These are phyloP conservation scores for Galemys pyrenaicus DNA, from an alignment of 2,113 vertebrate genomes.

Conservation along the genomic window DNA sequence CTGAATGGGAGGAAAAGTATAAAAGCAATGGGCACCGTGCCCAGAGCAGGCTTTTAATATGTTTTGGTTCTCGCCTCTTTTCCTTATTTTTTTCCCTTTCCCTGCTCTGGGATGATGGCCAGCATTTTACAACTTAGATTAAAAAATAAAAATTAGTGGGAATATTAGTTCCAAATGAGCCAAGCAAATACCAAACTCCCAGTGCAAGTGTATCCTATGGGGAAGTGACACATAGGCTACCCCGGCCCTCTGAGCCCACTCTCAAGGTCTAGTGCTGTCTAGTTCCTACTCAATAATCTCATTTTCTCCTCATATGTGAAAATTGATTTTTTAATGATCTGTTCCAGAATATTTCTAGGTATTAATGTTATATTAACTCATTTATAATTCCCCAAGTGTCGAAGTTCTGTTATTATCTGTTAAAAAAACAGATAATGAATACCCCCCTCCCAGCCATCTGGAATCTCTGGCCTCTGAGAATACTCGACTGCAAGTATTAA, in stretches of 20 bases:
- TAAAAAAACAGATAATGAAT: conserved; percentile 62
- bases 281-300: conserved; percentile 50
- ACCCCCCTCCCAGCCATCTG: conserved; percentile 63
- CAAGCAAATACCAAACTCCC: conserved; percentile 38
- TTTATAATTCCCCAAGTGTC: conserved; percentile 65
- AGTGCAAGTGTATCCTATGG: neutral
- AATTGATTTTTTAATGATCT: conserved; percentile 75
- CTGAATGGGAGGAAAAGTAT: neutral
- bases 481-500: conserved; percentile 15
- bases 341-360: conserved; percentile 69
- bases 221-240: neutral
- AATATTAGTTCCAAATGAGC: conserved; percentile 66
- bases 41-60: neutral
- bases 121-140: conserved; percentile 69
- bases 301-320: conserved; percentile 67
- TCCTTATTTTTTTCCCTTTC: conserved; percentile 24
- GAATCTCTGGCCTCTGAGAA: conserved; percentile 47
- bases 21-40: neutral
- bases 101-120: conserved; percentile 62
- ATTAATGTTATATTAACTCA: conserved; percentile 72
- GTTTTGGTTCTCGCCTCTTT: conserved; percentile 17
- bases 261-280: neutral
- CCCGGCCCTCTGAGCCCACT: neutral
- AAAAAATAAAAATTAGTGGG: conserved; percentile 74
- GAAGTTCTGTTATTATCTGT: conserved; percentile 58